Percentiles rank a stretch among this genome's conserved stretches.
Conservation (phyloP, 2,797 vertebrate genomes). For the Ptychadena robeensis region DNA sequence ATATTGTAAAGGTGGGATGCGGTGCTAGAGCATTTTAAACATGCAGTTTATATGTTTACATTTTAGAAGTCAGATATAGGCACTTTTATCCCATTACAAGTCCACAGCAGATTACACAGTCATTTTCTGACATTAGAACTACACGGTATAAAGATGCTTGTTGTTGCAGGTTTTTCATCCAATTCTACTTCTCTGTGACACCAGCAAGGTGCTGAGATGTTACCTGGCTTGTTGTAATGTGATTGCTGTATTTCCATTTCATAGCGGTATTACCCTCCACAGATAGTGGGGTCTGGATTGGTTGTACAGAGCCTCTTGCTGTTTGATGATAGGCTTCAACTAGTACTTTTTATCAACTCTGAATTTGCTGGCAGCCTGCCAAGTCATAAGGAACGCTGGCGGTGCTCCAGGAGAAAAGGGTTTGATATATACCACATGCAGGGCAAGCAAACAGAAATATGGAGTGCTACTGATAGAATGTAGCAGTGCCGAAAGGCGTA, state of each 20-base stretch:
- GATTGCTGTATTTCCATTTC: slow-evolving; percentile 23
- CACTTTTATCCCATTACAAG: neutral
- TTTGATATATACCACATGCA: slow-evolving; percentile 9
- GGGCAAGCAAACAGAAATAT: neutral
- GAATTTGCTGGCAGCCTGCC: neutral
- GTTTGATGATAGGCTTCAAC: slow-evolving; percentile 3
- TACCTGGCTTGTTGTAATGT: neutral
- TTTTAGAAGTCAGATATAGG: neutral
- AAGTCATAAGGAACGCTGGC: neutral
- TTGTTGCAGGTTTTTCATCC: slow-evolving; percentile 10
- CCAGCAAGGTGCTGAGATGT: neutral
- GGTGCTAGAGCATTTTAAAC: too few relatives aligned
- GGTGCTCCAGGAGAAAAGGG: slow-evolving; percentile 11
- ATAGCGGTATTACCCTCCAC: neutral
- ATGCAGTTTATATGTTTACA: too few relatives aligned
- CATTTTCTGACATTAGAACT: neutral
- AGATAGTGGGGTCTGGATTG: neutral
- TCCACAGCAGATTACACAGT: neutral
- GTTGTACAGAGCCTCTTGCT: neutral
- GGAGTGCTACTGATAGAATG: neutral
- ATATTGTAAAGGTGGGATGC: too few relatives aligned
- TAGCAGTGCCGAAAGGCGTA: neutral
- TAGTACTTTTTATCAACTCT: neutral
- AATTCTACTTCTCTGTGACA: neutral
- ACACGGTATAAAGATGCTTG: neutral